phyloP scores from a whole-genome alignment of 2,888 invertebrate species.

The Autographa pulchrina region DNA sequence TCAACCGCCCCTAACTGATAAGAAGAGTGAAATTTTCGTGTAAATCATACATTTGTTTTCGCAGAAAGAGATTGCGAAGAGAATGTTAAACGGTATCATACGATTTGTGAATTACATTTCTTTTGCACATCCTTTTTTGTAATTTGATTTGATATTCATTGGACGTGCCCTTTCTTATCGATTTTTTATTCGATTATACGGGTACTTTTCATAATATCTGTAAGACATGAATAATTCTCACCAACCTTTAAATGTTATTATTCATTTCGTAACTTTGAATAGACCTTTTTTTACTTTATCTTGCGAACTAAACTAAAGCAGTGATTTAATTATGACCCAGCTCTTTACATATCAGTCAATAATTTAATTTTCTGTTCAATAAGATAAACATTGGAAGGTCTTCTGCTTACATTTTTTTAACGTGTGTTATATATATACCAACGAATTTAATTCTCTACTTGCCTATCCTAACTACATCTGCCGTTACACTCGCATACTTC shows the following conservation, averaged over 20 bases:
- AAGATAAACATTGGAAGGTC: too few species aligned
- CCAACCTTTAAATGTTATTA: neutral
- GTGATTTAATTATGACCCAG: too few species aligned
- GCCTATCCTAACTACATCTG: too few species aligned
- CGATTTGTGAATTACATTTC: constrained; percentile 59
- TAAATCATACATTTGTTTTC: constrained; percentile 87
- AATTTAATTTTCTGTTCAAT: too few species aligned
- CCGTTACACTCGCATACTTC: neutral
- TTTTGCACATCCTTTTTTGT: constrained; percentile 21
- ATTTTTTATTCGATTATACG: neutral
- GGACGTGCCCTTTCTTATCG: constrained; percentile 11
- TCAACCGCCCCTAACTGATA: constrained; percentile 84
- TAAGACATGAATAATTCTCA: neutral
- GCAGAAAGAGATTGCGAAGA: constrained; percentile 66
- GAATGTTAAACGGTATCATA: constrained; percentile 71
- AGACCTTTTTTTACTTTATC: too few species aligned
- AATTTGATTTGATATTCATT: constrained; percentile 33
- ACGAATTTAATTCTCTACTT: too few species aligned
- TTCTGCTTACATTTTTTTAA: too few species aligned
- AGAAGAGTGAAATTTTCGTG: constrained; percentile 77
- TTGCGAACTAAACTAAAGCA: too few species aligned
- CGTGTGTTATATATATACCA: too few species aligned
- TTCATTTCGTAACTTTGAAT: too few species aligned
- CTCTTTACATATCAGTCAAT: too few species aligned
- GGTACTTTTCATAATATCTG: neutral